A percentile compares a stretch with the other conserved stretches of the same genome.
These are phyloP conservation scores for Heliothis subflexa DNA, from an alignment of 1,140 invertebrate genomes.

Conservation along the genomic window DNA sequence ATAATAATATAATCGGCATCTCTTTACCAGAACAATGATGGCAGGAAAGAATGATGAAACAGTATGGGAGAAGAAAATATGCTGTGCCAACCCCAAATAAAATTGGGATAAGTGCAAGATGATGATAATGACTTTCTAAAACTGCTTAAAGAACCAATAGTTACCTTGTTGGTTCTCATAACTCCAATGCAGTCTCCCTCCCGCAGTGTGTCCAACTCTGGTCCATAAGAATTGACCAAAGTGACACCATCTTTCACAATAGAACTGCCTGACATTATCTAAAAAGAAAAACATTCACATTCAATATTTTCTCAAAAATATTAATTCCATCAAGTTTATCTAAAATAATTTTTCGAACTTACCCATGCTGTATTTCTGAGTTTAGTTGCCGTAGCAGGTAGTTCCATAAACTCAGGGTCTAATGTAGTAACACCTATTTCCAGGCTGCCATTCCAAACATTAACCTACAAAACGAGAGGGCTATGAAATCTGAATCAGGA, in stretches of 20 bases:
- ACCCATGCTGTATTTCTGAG: constrained; percentile 95
- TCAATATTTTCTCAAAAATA: constrained; percentile 22
- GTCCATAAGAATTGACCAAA: constrained; percentile 91
- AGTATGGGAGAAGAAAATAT: too few relatives aligned
- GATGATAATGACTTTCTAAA: too few relatives aligned
- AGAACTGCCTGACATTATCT: constrained; percentile 94
- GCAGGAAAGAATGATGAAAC: background rate
- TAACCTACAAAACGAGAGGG: constrained; percentile 61
- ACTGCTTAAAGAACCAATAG: constrained; percentile 5
- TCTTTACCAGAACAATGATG: too few relatives aligned
- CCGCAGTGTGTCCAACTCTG: constrained; percentile 92
- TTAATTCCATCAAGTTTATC: background rate
- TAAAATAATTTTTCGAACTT: constrained; percentile 52
- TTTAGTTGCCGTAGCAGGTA: constrained; percentile 94
- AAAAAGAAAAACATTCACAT: constrained; percentile 49
- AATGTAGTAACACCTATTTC: constrained; percentile 96
- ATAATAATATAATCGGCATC: constrained; percentile 23
- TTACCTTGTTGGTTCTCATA: constrained; percentile 92
- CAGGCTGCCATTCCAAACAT: constrained; percentile 95
- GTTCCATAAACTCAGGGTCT: constrained; percentile 92
- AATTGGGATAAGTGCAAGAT: too few relatives aligned
- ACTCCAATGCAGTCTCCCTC: constrained; percentile 95
- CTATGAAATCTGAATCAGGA: too few relatives aligned
- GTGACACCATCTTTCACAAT: constrained; percentile 93
- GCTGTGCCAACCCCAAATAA: too few relatives aligned